These are phyloP conservation scores for Epinephelus coioides DNA, from an alignment of 2,797 vertebrate genomes.

Conservation along the genomic window DNA sequence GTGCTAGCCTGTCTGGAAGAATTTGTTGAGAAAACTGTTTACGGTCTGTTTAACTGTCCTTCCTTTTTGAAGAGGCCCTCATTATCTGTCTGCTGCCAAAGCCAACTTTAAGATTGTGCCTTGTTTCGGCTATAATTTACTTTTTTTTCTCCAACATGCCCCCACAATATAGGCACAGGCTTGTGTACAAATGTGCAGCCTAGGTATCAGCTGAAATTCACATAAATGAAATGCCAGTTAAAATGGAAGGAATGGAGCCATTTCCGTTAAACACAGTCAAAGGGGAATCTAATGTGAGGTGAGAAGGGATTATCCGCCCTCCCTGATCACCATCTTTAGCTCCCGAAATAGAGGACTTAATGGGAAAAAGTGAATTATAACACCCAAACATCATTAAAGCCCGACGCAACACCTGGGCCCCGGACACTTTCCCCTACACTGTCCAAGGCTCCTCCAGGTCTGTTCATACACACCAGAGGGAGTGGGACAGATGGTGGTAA, in stretches of 20 bases:
- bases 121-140: not conserved
- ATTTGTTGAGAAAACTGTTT: conserved; percentile 18
- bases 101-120: not conserved
- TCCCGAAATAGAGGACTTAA: conserved; percentile 38
- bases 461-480: conserved; percentile 60
- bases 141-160: not conserved
- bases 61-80: not conserved
- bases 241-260: conserved; percentile 2
- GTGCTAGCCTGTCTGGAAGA: conserved; percentile 10
- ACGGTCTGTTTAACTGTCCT: conserved; percentile 13
- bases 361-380: conserved; percentile 55
- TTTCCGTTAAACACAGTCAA: conserved; percentile 17
- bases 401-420: conserved; percentile 61
- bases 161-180: not conserved
- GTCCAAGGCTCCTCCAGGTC: conserved; percentile 62
- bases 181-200: not conserved
- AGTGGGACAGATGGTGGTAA: conserved; percentile 75
- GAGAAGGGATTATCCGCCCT: conserved; percentile 22
- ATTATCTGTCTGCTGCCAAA: conserved; percentile 28
- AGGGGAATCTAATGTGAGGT: conserved; percentile 31
- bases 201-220: not conserved
- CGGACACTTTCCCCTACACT: conserved; percentile 35
- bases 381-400: conserved; percentile 66
- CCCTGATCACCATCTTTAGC: conserved; percentile 40
- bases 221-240: not conserved